Base-by-base conservation (phyloP, 2,888 invertebrate species). In the Cinara cedri region DNA sequence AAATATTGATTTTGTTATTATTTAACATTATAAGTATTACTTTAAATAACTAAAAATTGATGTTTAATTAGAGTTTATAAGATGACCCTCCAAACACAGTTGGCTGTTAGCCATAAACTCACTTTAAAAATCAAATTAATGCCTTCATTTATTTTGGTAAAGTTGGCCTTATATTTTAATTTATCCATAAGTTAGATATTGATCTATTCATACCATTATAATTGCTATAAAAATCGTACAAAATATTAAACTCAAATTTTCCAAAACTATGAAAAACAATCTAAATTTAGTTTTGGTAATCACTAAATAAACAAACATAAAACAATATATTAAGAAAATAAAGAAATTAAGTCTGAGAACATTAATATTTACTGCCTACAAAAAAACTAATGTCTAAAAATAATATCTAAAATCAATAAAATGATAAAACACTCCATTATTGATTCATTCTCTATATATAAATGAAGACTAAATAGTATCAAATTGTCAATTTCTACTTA, bases 401-500 rank as follows among this genome's bases (percentile, higher is more conserved):
- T 46, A 63, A 63, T 21, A 49, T 46, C 13, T 72, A 62, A 72
- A 72, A 72, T 21, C 42, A 72, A 57, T 24, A 26, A 72, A 60
- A 42, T 42, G 26, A 55, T 24, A 60, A 51, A 62, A 34, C n/a
- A 71, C 42, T 21, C 62, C 49, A 72, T 62, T 51, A 62, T 51
- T 49, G 14, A 21, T 49, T 19, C 44, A n/a, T 34, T 19, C 21
- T 65, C 13, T 51, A 3, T 51, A 21, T 24, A 44, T 63, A 54
- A 51, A 54, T 72, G 42, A 21, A 2, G 63, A 74, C 74, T 74
- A 74, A 74, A 54, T 54, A 54, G 3, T 16, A 49, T 42, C 42
- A 51, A 51, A 54, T 54, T 11, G 24, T 65, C 21, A 74, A 34
- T 74, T 74, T 42, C 34, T 74, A 63, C 42, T 74, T 44, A 74